Percentiles rank a stretch among this genome's conserved stretches.
Conservation (phyloP, 2,113 vertebrate genomes). For the Odontesthes bonariensis region DNA sequence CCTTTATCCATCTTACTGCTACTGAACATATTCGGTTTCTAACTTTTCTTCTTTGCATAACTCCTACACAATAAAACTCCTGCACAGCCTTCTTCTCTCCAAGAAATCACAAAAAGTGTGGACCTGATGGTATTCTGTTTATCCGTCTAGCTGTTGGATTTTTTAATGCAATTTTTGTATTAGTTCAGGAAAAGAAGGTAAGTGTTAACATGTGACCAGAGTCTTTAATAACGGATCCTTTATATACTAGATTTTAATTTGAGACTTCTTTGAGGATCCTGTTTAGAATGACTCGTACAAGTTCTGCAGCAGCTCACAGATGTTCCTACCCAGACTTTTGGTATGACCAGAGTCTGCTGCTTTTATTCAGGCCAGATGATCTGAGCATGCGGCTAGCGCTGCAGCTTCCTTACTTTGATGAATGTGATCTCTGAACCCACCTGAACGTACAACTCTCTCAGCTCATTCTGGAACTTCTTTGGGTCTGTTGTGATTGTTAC, state of each 20-base stretch:
- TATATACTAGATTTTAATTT: neutral
- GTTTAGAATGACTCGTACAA: neutral
- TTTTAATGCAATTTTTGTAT: conserved; percentile 50
- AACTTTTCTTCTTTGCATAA: conserved; percentile 7
- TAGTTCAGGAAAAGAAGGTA: conserved; percentile 27
- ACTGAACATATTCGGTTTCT: neutral
- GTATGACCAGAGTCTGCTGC: conserved; percentile 2
- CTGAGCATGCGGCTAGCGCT: conserved; percentile 15
- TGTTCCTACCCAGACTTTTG: conserved; percentile 26
- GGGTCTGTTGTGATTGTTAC: conserved; percentile 98
- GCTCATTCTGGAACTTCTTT: conserved; percentile 97
- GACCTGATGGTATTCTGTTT: conserved; percentile 25
- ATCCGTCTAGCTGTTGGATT: conserved; percentile 16
- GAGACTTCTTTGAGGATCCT: conserved; percentile 11
- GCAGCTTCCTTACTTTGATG: conserved; percentile 13
- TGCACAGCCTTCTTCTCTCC: conserved; percentile 6
- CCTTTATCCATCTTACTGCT: neutral
- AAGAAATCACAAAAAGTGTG: conserved; percentile 27
- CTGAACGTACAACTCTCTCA: conserved; percentile 98
- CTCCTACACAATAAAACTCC: neutral
- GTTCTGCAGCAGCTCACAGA: conserved; percentile 35
- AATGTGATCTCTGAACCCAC: conserved; percentile 78
- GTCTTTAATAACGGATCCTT: neutral
- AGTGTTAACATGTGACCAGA: conserved; percentile 6
- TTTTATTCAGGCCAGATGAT: conserved; percentile 55